Evolutionary conservation across 2,888 invertebrate genomes (phyloP), one percentile per base, ranked within the genome.

Genomic region (Seira sanloemensis): DNA sequence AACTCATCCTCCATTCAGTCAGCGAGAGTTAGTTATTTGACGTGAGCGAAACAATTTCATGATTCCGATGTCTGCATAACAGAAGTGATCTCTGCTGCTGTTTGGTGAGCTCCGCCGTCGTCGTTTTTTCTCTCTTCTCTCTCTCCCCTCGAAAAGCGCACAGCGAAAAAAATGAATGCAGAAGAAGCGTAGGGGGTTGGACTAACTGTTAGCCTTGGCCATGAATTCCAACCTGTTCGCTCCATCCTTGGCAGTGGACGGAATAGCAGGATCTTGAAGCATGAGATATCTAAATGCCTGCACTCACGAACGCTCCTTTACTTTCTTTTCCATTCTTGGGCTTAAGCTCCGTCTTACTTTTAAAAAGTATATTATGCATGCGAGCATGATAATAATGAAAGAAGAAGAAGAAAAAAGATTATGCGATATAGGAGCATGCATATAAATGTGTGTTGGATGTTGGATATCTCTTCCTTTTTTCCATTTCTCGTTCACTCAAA

Each of bases 181-280:
- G 58, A 58, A 4, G 12, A 18, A 78, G 68, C 50, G 67, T 79
- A 84, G 86, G 86, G 87, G 87, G 88, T 86, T 87, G 88, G 85
- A 86, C 87, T 89, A 89, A 89, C 89, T 88, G 89, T 89, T 87
- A 88, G 89, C 89, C 89, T 89, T 89, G 89, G 89, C 88, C 88
- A 88, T 89, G 89, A 89, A 88, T 89, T 87, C 86, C 85, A 87
- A 89, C 89, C 89, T 89, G 89, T 89, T 88, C 89, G 89, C 87
- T 87, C 87, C 86, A 89, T 88, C 88, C 88, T 89, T 89, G 88
- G 87, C 86, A 88, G 88, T 89, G 89, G 88, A 87, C 85, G 87
- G 83, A 88, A 86, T 84, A 79, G 81, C 85, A 86, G 83, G 68
- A 77, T 74, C 78, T 76, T 54, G 26, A n/a, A 65, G 18, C 24